Percentiles rank a stretch among this genome's conserved stretches.
Conservation (phyloP, 2,113 vertebrate species). For the Grammomys surdaster region DNA sequence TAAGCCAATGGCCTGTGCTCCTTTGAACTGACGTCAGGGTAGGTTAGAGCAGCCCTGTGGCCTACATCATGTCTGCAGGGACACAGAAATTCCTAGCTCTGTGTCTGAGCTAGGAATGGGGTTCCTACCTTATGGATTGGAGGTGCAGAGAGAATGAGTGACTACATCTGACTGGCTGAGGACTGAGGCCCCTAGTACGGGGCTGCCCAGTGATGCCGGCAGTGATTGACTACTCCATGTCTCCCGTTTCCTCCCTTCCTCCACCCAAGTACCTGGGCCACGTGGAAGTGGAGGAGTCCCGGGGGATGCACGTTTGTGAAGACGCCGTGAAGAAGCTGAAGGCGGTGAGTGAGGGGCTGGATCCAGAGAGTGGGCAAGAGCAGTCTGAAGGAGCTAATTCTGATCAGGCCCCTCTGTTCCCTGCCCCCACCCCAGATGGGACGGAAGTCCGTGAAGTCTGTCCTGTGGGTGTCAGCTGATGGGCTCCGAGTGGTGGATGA, state of each 20-base stretch:
- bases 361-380: background rate
- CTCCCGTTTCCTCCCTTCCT: background rate
- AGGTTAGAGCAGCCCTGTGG: background rate
- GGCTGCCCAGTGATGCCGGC: too few species aligned
- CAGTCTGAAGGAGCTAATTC: background rate
- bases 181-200: accelerated
- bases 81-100: background rate
- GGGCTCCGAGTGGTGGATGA: slow-evolving; percentile 96
- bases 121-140: background rate
- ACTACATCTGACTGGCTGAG: accelerated
- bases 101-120: background rate
- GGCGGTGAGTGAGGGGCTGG: slow-evolving; percentile 88
- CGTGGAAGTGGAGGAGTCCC: slow-evolving; percentile 95
- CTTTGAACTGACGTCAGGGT: background rate
- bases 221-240: background rate
- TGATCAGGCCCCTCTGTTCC: background rate
- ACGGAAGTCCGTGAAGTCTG: slow-evolving; percentile 94
- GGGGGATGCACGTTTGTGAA: slow-evolving; percentile 97
- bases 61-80: background rate
- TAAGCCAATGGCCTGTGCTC: background rate
- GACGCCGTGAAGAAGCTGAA: slow-evolving; percentile 96
- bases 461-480: slow-evolving; percentile 95
- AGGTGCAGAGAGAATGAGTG: background rate
- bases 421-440: slow-evolving; percentile 87
- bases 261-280: slow-evolving; percentile 92